Percentiles rank a stretch among this genome's conserved stretches.
These are phyloP conservation scores for Elaphurus davidianus DNA, from an alignment of 2,113 vertebrate genomes.

Conservation along the genomic window DNA sequence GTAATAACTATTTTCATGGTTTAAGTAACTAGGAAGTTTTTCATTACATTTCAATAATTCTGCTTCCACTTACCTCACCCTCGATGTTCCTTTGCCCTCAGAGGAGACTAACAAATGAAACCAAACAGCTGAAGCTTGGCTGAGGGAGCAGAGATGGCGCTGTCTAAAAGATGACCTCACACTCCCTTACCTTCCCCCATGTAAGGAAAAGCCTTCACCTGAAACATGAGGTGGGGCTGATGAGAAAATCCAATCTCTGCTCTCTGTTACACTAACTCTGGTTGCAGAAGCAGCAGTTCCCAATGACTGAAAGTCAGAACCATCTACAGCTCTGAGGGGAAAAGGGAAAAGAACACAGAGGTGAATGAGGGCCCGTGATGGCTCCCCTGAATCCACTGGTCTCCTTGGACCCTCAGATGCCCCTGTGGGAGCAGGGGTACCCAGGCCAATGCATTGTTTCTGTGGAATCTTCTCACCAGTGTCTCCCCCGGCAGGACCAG, in stretches of 20 bases:
- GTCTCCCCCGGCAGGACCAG: conserved; percentile 31
- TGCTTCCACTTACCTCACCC: neutral
- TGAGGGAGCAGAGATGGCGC: neutral
- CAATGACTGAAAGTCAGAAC: neutral
- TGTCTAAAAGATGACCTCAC: neutral
- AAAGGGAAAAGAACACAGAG: neutral
- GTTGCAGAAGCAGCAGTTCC: neutral
- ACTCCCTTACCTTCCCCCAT: accelerated
- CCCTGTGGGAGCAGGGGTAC: neutral
- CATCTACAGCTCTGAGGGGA: accelerated
- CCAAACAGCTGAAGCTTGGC: neutral
- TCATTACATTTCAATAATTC: neutral
- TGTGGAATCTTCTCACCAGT: neutral
- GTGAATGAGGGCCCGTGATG: neutral
- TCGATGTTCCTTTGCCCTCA: neutral
- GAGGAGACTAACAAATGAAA: neutral
- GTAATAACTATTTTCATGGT: neutral
- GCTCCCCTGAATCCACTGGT: neutral
- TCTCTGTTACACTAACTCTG: neutral
- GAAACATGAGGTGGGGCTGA: neutral
- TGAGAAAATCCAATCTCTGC: neutral
- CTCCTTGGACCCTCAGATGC: neutral
- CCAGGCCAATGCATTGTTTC: neutral
- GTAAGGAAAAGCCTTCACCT: neutral
- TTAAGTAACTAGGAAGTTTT: neutral